These are phyloP conservation scores for Tipula lateralis DNA, from an alignment of 2,888 invertebrate genomes.

Conservation along the genomic window DNA sequence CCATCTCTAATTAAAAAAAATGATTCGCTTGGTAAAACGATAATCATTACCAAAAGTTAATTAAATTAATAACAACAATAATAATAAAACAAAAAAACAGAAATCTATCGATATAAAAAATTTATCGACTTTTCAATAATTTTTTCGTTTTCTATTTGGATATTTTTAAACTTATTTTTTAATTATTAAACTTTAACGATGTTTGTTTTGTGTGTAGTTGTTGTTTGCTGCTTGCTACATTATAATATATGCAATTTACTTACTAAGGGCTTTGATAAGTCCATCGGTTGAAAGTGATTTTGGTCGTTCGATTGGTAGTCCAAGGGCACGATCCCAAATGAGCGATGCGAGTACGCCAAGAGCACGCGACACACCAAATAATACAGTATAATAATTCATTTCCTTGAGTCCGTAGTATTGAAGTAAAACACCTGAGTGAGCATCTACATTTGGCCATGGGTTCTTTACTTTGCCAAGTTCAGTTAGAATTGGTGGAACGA, in stretches of 20 bases:
- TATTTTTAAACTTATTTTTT: not conserved
- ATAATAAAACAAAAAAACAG: not conserved
- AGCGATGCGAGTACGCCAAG: conserved; percentile 74
- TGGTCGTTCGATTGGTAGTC: conserved; percentile 76
- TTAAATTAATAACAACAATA: no score
- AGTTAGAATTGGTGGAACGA: conserved; percentile 74
- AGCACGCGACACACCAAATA: conserved; percentile 84
- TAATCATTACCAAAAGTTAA: not conserved
- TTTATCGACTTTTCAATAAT: not conserved
- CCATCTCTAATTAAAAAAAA: not conserved
- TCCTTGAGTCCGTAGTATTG: conserved; percentile 83
- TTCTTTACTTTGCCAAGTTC: conserved; percentile 85
- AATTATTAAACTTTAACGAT: conserved; percentile 9
- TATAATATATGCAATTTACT: not conserved
- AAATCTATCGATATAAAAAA: not conserved
- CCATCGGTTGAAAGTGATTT: conserved; percentile 71
- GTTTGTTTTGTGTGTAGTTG: not conserved
- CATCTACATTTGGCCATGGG: conserved; percentile 92
- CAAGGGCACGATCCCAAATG: conserved; percentile 78
- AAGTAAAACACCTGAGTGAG: conserved; percentile 78
- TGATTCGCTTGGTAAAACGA: not conserved
- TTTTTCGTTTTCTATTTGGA: not conserved
- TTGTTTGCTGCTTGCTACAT: not conserved
- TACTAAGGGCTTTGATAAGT: conserved; percentile 46
- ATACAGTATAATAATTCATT: conserved; percentile 86